Base-by-base conservation (phyloP, 1,140 invertebrate species). In the Mycetomoellerius zeteki region DNA sequence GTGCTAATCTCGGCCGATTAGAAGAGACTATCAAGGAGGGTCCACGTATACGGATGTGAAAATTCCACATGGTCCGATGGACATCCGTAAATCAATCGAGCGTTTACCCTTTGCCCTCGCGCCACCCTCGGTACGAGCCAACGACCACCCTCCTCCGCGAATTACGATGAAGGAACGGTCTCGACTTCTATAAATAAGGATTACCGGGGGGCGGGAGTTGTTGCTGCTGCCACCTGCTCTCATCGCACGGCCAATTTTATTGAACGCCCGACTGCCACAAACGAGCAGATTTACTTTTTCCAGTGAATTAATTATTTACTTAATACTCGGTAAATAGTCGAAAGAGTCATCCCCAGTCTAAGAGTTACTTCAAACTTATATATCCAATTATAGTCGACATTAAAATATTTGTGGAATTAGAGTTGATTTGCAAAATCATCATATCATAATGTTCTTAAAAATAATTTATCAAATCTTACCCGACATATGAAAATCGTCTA, bases 161-260 rank as follows among this genome's bases (percentile, higher is more conserved):
- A 88, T 88, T 72, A 77, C 81, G 60, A 87, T 67, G 58, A 84
- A 80, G 54, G 80, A 81, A 67, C 86, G 60, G 24, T 43, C 80
- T 69, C 67, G 88, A 89, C 81, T 89, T 89, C 88, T 89, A 89
- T 89, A 88, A 89, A 89, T 89, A 89, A 88, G 88, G 88, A 89
- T 86, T 89, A 80, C 33, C 43, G 24, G 16, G 62, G 33, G 6
- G 19, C 16, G 50, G 19, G 60, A 58, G 37, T 67, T 65, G 54
- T 37, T 43, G 47, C 72, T 33, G 62, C 62, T 67, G 24, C 56
- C 60, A 19, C 52, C 80, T 52, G 64, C 33, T 64, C 52, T 65
- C 37, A 24, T 47, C 27, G 27, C 43, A 12, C 14, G 12, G 33
- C 72, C 73, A 88, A 89, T 89, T 89, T 84, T 84, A 82, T 30